Base-by-base conservation (phyloP, 2,113 vertebrate genomes). In the Macroglossus sobrinus region DNA sequence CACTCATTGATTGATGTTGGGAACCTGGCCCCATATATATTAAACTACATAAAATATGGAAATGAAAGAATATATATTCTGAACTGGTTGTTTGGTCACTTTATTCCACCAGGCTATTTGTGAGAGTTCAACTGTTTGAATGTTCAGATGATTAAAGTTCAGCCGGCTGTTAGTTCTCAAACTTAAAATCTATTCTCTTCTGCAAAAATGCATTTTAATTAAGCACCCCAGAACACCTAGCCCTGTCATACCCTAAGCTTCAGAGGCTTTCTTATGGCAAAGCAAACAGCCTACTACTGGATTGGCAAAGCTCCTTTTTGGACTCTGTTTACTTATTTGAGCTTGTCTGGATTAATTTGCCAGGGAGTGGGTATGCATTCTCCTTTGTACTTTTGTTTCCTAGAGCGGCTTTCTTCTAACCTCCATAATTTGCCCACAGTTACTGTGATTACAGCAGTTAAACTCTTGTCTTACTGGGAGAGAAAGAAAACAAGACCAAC, bases 161-260 rank as follows among this genome's bases (percentile, higher is more conserved):
- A 40, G 69, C 53, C 75, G 92, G 90, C 96, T 96, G 95, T 81
- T n/a, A 45, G 45, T 74, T 82, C 30, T 68, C 91, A 80, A 84
- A 92, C 94, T 94, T 26, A 78, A 96, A 90, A 5, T 24, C 97
- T 96, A 33, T 90, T 97, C 92, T 66, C 71, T 91, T 90, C 78
- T 22, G 47, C 95, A 69, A 95, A 96, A 95, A 91, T 89, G 97
- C 87, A 69, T 96, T 97, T 96, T 97, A 89, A 93, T 97, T 97
- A 91, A 95, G 93, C 76, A 94, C 7, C 69, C 87, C 15, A 66
- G 97, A 98, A 95, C 93, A 2, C 96, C 95, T 76, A 78, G 94
- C 76, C 61, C 71, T 14, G 12, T 2, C 75, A 2, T 38, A 59
- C 90, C 79, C 97, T 92, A 57, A 24, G 94, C 88, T 30, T 95